A percentile compares a stretch with the other conserved stretches of the same genome.
Conservation (phyloP, 2,888 invertebrate genomes). For the Ennomos quercinarius region DNA sequence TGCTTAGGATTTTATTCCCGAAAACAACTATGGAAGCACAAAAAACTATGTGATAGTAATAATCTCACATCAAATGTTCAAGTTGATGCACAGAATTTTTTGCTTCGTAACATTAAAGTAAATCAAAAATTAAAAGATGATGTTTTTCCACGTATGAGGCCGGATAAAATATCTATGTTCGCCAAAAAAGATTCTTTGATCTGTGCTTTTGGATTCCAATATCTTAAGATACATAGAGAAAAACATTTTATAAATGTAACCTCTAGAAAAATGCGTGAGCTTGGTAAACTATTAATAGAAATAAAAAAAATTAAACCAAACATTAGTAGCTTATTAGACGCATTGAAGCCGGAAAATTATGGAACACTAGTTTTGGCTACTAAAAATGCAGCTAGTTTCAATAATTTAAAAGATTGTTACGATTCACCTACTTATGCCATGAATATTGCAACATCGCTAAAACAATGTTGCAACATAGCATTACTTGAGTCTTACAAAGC, state of each 20-base stretch:
- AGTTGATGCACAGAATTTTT: too few relatives aligned
- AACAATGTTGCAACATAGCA: too few relatives aligned
- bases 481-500: slow-evolving; percentile 25
- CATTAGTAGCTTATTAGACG: slow-evolving; percentile 11
- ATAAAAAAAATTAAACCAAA: slow-evolving; percentile 31
- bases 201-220: slow-evolving; percentile 31
- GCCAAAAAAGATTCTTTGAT: slow-evolving; percentile 37
- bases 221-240: slow-evolving; percentile 33
- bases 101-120: too few relatives aligned
- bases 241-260: slow-evolving; percentile 38
- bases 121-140: not conserved
- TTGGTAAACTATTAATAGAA: slow-evolving; percentile 34
- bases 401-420: slow-evolving; percentile 8
- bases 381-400: slow-evolving; percentile 20
- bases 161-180: slow-evolving; percentile 28
- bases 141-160: slow-evolving; percentile 26
- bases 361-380: slow-evolving; percentile 25
- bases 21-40: too few relatives aligned
- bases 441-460: slow-evolving; percentile 24
- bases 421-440: slow-evolving; percentile 27
- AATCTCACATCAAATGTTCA: too few relatives aligned
- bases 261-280: slow-evolving; percentile 35
- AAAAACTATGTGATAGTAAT: too few relatives aligned
- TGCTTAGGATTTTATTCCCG: too few relatives aligned
- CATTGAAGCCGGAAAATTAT: too few relatives aligned